phyloP scores from a whole-genome alignment of 2,797 vertebrate species.

The Alosa sapidissima region DNA sequence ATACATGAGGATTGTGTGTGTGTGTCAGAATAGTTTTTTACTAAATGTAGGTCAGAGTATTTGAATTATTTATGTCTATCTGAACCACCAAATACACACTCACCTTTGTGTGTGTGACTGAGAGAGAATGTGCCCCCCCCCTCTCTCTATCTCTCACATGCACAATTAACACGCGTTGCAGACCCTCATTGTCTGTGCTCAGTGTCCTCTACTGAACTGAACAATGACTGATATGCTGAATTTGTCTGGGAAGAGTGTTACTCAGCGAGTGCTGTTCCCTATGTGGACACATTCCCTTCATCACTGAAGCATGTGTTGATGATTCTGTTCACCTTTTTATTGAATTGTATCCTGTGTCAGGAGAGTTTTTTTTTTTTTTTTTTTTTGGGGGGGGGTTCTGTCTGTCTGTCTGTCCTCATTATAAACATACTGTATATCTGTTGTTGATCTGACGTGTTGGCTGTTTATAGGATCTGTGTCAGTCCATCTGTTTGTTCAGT shows the following conservation, averaged over 20 bases:
- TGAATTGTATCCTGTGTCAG: neutral
- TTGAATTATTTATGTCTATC: neutral
- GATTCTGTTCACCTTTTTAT: neutral
- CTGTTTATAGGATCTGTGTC: neutral
- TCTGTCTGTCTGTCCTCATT: neutral
- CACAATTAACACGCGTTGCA: neutral
- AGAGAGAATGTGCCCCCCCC: neutral
- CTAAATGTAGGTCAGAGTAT: constrained; percentile 16
- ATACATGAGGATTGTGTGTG: neutral
- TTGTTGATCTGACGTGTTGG: neutral
- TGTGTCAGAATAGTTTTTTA: neutral
- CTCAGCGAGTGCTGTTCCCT: too few species aligned
- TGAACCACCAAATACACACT: neutral
- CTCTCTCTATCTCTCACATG: neutral
- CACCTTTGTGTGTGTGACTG: neutral
- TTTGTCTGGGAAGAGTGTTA: too few species aligned
- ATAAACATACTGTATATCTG: neutral
- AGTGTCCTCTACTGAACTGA: neutral
- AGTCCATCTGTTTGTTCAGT: neutral
- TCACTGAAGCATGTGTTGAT: neutral
- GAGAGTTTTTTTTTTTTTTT: neutral
- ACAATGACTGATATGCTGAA: too few species aligned
- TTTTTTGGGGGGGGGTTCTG: too few species aligned
- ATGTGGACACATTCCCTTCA: neutral
- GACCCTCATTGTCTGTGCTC: neutral